Conservation (phyloP, 2,888 invertebrate species). For the Drosophila austrosaltans region DNA sequence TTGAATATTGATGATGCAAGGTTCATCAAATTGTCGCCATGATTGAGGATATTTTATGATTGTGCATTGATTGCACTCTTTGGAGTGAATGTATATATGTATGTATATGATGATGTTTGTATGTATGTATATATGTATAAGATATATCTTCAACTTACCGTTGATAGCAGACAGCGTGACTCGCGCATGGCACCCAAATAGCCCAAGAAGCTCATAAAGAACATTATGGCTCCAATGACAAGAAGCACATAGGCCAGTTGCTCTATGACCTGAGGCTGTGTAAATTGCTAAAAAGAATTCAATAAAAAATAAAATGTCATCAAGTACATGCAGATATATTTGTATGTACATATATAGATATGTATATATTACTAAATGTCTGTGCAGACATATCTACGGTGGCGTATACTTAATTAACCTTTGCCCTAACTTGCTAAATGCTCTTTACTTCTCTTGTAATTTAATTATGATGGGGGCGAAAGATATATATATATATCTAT, state of each 20-base stretch:
- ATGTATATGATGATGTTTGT: background rate
- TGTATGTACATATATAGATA: slow-evolving; percentile 29
- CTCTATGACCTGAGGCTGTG: slow-evolving; percentile 87
- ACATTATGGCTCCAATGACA: slow-evolving; percentile 88
- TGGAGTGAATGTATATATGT: slow-evolving; percentile 16
- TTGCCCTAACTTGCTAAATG: slow-evolving; percentile 43
- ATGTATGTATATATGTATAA: slow-evolving; percentile 7
- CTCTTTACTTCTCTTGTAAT: slow-evolving; percentile 43
- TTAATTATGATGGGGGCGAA: slow-evolving; percentile 47
- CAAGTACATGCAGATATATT: background rate
- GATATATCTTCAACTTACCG: slow-evolving; percentile 85
- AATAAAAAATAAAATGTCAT: slow-evolving; percentile 11
- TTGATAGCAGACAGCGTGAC: slow-evolving; percentile 87
- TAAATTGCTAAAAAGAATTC: slow-evolving; percentile 84
- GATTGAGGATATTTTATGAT: background rate
- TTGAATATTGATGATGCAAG: slow-evolving; percentile 38
- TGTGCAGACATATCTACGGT: slow-evolving; percentile 24
- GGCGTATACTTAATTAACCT: slow-evolving; percentile 72
- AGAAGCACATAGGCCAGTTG: slow-evolving; percentile 88
- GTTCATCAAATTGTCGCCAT: slow-evolving; percentile 21
- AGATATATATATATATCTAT: background rate
- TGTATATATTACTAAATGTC: slow-evolving; percentile 22
- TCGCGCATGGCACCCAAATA: slow-evolving; percentile 89
- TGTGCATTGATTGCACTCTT: slow-evolving; percentile 34
- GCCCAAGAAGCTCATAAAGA: slow-evolving; percentile 89